Evolutionary conservation across 1,140 invertebrate genomes (phyloP).

Genomic region (Lepidurus arcticus): DNA sequence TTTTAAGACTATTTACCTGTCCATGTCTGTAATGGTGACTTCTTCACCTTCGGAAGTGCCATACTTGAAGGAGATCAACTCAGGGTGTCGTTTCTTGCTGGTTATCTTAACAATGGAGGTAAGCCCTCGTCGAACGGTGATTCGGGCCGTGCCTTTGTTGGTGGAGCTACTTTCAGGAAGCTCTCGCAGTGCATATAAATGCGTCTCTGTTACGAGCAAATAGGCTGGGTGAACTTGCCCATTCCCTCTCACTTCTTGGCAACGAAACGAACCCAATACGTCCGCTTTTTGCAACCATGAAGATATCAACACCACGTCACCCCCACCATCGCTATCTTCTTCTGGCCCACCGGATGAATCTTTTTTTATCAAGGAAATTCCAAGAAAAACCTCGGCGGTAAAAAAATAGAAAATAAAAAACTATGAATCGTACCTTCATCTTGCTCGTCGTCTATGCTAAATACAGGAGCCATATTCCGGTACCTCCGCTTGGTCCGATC

Average conservation of each 20-base stretch:
- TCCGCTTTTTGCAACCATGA: conserved; percentile 76
- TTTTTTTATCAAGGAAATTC: conserved; percentile 32
- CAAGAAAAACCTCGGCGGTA: conserved; percentile 15
- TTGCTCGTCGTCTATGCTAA: conserved; percentile 90
- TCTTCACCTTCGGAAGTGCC: conserved; percentile 68
- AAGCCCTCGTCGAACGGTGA: conserved; percentile 76
- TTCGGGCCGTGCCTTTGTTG: conserved; percentile 59
- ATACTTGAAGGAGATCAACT: conserved; percentile 94
- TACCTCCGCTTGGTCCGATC: conserved; percentile 83
- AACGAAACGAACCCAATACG: conserved; percentile 76
- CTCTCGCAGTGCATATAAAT: conserved; percentile 81
- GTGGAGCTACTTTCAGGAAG: conserved; percentile 57
- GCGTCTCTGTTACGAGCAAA: conserved; percentile 78
- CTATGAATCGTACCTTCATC: conserved; percentile 48
- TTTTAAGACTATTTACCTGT: conserved; percentile 49
- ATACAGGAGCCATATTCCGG: conserved; percentile 82
- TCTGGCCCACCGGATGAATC: conserved; percentile 39
- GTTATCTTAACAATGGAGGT: conserved; percentile 92
- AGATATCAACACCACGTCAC: conserved; percentile 64
- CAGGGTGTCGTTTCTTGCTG: conserved; percentile 84
- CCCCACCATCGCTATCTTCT: conserved; percentile 54
- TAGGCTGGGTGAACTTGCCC: conserved; percentile 77
- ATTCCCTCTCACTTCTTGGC: conserved; percentile 84
- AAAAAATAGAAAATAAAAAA: conserved; percentile 11
- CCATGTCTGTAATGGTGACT: conserved; percentile 73